Evolutionary conservation across 2,113 vertebrate genomes (phyloP).

Genomic region (Triplophysa dalaica): DNA sequence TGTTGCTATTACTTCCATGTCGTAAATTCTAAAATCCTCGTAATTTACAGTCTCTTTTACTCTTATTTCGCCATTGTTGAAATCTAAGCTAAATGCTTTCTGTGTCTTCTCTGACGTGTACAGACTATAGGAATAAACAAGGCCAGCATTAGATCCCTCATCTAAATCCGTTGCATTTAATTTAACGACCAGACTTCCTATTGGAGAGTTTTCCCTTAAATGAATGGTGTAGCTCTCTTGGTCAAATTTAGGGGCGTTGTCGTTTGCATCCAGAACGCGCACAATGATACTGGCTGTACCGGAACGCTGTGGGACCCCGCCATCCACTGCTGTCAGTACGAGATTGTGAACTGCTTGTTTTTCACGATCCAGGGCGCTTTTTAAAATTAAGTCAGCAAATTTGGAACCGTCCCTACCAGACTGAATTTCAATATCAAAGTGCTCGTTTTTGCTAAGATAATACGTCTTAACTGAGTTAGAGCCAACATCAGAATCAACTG

Average conservation of each 20-base stretch:
- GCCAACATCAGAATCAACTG: slow-evolving; percentile 67
- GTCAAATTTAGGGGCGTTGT: slow-evolving; percentile 60
- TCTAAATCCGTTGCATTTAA: slow-evolving; percentile 55
- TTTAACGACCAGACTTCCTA: slow-evolving; percentile 48
- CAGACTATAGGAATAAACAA: slow-evolving; percentile 47
- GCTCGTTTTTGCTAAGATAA: slow-evolving; percentile 58
- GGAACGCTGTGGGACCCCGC: slow-evolving; percentile 65
- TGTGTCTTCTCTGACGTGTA: slow-evolving; percentile 50
- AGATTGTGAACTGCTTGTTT: slow-evolving; percentile 59
- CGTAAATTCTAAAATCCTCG: slow-evolving; percentile 64
- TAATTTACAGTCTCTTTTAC: slow-evolving; percentile 68
- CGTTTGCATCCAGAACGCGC: slow-evolving; percentile 58
- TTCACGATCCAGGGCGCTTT: slow-evolving; percentile 59
- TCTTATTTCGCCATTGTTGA: slow-evolving; percentile 67
- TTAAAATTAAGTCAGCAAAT: slow-evolving; percentile 58
- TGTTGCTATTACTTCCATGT: slow-evolving; percentile 63
- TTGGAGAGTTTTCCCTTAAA: slow-evolving; percentile 51
- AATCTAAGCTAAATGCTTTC: slow-evolving; percentile 64
- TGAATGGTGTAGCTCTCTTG: slow-evolving; percentile 49
- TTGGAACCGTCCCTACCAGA: slow-evolving; percentile 61
- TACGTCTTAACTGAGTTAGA: slow-evolving; percentile 61
- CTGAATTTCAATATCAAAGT: slow-evolving; percentile 67
- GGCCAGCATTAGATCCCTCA: slow-evolving; percentile 47
- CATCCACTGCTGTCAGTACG: slow-evolving; percentile 70
- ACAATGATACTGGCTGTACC: slow-evolving; percentile 64